Base-by-base conservation (phyloP, 2,113 vertebrate genomes). In the Pelodiscus sinensis region DNA sequence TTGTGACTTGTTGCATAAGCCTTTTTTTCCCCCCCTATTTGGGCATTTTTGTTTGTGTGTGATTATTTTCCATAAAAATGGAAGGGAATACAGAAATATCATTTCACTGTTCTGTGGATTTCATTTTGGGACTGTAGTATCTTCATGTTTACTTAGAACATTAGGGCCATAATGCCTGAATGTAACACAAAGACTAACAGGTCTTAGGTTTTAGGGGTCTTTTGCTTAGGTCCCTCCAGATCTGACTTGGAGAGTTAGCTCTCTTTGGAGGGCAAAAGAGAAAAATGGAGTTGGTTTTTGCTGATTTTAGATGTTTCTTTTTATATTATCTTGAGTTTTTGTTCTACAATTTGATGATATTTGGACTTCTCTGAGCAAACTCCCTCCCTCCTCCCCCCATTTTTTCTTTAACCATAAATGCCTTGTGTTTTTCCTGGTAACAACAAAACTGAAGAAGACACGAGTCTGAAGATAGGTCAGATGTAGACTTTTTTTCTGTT, bases 71-170 rank as follows among this genome's bases (percentile, higher is more conserved):
- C 35, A 44, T 91, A 62, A 85, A 94, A 96, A 80, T 88, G 91
- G 71, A 94, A 93, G 77, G 18, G 90, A 93, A 83, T 80, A 77
- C 85, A 96, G 82, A 95, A 94, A 90, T 94, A 91, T 2, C 29
- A 0, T 79, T 89, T 94, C 89, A 90, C 85, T 96, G 87, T 94
- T 96, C 85, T 55, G n/a, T 73, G 90, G 75, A 68, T 75, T 85
- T 55, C 58, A 84, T 88, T 96, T 95, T 92, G 93, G 77, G 94
- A 9, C 68, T 88, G 68, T 60, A 93, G 89, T 93, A 95, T 96
- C 84, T 92, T 84, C 89, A 92, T 58, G 94, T 44, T 85, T 86
- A 92, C 35, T 77, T 38, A 92, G 77, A 83, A 79, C 81, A 15
- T 4, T 96, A 77, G 68, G 82, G 38, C 9, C 15, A 86, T 35